These are phyloP conservation scores for Corvus cornix DNA, from an alignment of 2,113 vertebrate species.

Conservation along the genomic window DNA sequence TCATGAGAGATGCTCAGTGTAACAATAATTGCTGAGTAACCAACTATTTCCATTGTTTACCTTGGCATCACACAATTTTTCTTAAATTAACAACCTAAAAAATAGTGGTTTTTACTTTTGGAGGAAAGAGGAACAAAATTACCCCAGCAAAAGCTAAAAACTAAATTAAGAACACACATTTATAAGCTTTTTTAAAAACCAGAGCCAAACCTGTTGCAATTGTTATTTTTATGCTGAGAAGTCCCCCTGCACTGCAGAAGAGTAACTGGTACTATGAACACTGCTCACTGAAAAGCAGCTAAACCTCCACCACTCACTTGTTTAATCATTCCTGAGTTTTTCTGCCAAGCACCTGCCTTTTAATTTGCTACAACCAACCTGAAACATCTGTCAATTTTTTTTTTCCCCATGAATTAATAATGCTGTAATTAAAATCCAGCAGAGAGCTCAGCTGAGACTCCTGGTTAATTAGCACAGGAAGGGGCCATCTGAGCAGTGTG, in stretches of 20 bases:
- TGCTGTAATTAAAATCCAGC: conserved; percentile 74
- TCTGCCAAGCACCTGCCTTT: conserved; percentile 54
- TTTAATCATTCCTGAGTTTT: conserved; percentile 33
- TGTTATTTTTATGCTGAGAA: neutral
- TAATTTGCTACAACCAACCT: conserved; percentile 66
- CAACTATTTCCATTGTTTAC: neutral
- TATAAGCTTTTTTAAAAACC: neutral
- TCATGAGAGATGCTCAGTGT: neutral
- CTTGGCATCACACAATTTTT: neutral
- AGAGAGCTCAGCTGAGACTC: conserved; percentile 56
- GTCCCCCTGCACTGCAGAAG: neutral
- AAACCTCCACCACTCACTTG: neutral
- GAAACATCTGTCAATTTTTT: conserved; percentile 66
- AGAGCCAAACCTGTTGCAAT: neutral
- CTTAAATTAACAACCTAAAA: neutral
- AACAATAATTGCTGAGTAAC: neutral
- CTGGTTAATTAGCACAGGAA: conserved; percentile 67
- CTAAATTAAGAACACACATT: neutral
- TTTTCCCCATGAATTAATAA: conserved; percentile 64
- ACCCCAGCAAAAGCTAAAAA: neutral
- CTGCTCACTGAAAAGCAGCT: neutral
- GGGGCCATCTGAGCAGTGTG: neutral
- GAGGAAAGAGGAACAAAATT: neutral
- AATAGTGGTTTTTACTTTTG: neutral
- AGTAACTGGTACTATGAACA: neutral